Evolutionary conservation across 2,888 invertebrate genomes (phyloP).

Genomic region (Caenorhabditis uteleia): DNA sequence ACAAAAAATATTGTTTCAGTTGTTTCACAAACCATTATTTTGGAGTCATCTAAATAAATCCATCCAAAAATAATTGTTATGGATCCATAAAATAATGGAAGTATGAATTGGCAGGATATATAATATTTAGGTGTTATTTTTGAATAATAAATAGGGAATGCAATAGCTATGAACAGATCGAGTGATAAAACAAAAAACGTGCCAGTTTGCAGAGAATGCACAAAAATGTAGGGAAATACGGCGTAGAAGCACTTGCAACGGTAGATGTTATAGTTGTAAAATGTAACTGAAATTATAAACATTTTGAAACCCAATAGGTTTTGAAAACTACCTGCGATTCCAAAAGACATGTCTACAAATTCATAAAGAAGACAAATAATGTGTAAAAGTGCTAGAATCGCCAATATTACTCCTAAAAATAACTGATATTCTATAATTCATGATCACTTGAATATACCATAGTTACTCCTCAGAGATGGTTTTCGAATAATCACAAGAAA

Average conservation of each 20-base stretch:
- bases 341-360: conserved; percentile 15
- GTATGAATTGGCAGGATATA: conserved; percentile 1
- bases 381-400: conserved; percentile 18
- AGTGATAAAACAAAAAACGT: conserved; percentile 19
- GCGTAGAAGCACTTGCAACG: conserved; percentile 18
- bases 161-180: conserved; percentile 18
- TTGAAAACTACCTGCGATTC: conserved; percentile 11
- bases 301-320: no score
- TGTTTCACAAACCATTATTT: no score
- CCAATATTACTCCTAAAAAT: conserved; percentile 13
- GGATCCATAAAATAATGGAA: conserved; percentile 14
- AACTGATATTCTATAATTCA: neutral
- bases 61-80: neutral
- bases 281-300: conserved; percentile 24
- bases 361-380: conserved; percentile 19
- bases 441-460: conserved; percentile 15
- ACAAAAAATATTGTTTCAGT: no score
- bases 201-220: conserved; percentile 26
- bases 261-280: conserved; percentile 7
- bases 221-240: conserved; percentile 13
- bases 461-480: conserved; percentile 28
- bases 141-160: conserved; percentile 9
- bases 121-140: conserved; percentile 7
- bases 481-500: conserved; percentile 29
- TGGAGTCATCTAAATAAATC: conserved; percentile 12